These are phyloP conservation scores for Nycteola revayana DNA, from an alignment of 2,888 invertebrate genomes.

Conservation along the genomic window DNA sequence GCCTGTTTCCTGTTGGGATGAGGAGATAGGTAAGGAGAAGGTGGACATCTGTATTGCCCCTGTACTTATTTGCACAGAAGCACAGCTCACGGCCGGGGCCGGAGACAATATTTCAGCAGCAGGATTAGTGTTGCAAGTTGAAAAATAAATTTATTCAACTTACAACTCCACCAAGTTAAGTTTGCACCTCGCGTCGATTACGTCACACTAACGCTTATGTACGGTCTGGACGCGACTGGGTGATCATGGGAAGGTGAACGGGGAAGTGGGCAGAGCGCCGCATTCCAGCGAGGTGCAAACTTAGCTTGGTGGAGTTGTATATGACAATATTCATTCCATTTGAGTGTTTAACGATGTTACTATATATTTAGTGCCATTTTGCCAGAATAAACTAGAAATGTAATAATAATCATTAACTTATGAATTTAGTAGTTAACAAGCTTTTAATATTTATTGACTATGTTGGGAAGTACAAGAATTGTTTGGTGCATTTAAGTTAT, in stretches of 20 bases:
- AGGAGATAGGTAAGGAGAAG: constrained; percentile 72
- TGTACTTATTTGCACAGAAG: constrained; percentile 91
- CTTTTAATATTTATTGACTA: constrained; percentile 19
- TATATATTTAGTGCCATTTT: constrained; percentile 30
- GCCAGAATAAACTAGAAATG: constrained; percentile 14
- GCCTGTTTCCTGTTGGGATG: constrained; percentile 92
- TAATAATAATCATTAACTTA: constrained; percentile 13
- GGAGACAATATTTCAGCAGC: constrained; percentile 95
- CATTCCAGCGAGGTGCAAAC: too few relatives aligned
- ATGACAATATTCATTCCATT: constrained; percentile 29
- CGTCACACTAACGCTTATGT: too few relatives aligned
- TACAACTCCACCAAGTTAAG: too few relatives aligned
- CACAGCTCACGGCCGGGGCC: constrained; percentile 91
- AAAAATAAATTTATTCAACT: too few relatives aligned
- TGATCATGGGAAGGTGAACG: too few relatives aligned
- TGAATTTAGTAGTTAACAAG: constrained; percentile 17
- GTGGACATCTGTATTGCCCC: constrained; percentile 91
- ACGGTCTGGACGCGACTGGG: too few relatives aligned
- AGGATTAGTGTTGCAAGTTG: constrained; percentile 88
- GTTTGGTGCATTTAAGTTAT: too few relatives aligned
- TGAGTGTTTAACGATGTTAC: constrained; percentile 8
- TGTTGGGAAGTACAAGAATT: constrained; percentile 24
- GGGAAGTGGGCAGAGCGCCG: too few relatives aligned
- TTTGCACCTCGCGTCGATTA: too few relatives aligned
- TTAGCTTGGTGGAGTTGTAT: too few relatives aligned